Conservation (phyloP, 2,888 invertebrate genomes). For the Euplexia lucipara region DNA sequence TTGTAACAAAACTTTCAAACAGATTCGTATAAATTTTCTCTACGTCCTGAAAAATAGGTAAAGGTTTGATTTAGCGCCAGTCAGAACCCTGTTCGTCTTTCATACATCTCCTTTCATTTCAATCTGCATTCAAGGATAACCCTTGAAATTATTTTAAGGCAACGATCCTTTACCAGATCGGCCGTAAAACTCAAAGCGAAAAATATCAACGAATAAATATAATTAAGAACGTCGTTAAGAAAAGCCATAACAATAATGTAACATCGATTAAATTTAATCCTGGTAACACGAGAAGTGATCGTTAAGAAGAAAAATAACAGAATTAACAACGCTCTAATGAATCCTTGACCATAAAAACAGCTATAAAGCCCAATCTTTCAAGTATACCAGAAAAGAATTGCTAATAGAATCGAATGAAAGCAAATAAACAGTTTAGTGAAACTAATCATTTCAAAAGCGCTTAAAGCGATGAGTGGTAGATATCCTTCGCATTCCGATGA, state of each 20-base stretch:
- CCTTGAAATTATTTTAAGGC: constrained; percentile 4
- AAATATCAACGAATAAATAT: neutral
- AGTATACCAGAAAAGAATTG: constrained; percentile 23
- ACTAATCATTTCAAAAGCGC: constrained; percentile 21
- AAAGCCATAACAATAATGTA: constrained; percentile 19
- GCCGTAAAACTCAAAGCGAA: neutral
- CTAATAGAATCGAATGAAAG: constrained; percentile 20
- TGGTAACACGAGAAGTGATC: constrained; percentile 31
- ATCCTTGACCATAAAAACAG: constrained; percentile 46
- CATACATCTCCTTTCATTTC: constrained; percentile 14
- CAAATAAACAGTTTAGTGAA: constrained; percentile 25
- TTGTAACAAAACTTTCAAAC: constrained; percentile 37
- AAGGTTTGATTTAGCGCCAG: constrained; percentile 38
- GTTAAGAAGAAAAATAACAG: constrained; percentile 42
- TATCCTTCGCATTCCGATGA: neutral
- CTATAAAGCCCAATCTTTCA: constrained; percentile 45
- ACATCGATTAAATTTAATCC: constrained; percentile 28
- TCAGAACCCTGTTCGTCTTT: constrained; percentile 8
- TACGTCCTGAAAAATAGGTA: constrained; percentile 46
- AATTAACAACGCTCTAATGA: constrained; percentile 37
- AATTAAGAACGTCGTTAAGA: constrained; percentile 10
- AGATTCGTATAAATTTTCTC: constrained; percentile 29
- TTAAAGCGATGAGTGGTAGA: constrained; percentile 1
- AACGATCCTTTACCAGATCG: neutral
- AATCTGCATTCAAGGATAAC: constrained; percentile 19